Evolutionary conservation across 1,140 invertebrate genomes (phyloP).

Genomic region (Pseudoatta argentina): DNA sequence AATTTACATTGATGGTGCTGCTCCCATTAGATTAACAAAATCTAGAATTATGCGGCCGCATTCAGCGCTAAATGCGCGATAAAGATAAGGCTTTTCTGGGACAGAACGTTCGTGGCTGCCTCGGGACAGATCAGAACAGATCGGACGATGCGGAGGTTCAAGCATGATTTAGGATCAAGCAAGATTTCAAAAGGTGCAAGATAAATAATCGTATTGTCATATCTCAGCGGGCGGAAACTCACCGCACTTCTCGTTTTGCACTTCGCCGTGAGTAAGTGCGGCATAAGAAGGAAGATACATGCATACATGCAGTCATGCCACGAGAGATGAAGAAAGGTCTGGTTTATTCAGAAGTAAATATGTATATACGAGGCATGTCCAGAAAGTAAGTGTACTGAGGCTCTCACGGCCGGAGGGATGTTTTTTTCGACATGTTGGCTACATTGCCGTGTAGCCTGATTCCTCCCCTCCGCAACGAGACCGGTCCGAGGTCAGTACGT

Average conservation of each 20-base stretch:
- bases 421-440: too few species aligned
- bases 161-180: slow-evolving; percentile 55
- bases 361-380: too few species aligned
- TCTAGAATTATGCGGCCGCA: slow-evolving; percentile 7
- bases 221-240: slow-evolving; percentile 34
- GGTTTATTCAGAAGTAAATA: slow-evolving; percentile 64
- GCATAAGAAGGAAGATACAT: slow-evolving; percentile 44
- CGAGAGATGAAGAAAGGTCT: slow-evolving; percentile 63
- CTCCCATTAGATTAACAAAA: slow-evolving; percentile 23
- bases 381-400: too few species aligned
- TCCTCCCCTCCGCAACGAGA: too few species aligned
- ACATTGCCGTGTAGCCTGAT: too few species aligned
- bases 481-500: too few species aligned
- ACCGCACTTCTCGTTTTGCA: slow-evolving; percentile 38
- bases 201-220: slow-evolving; percentile 65
- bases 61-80: slow-evolving; percentile 42
- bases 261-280: not conserved
- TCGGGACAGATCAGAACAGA: not conserved
- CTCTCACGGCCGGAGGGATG: too few species aligned
- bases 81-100: slow-evolving; percentile 18
- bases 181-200: slow-evolving; percentile 51
- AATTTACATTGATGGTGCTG: slow-evolving; percentile 17
- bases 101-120: not conserved
- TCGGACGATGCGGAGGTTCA: not conserved
- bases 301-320: slow-evolving; percentile 39